Conservation (phyloP, 2,888 invertebrate genomes). For the Ophraella communa region DNA sequence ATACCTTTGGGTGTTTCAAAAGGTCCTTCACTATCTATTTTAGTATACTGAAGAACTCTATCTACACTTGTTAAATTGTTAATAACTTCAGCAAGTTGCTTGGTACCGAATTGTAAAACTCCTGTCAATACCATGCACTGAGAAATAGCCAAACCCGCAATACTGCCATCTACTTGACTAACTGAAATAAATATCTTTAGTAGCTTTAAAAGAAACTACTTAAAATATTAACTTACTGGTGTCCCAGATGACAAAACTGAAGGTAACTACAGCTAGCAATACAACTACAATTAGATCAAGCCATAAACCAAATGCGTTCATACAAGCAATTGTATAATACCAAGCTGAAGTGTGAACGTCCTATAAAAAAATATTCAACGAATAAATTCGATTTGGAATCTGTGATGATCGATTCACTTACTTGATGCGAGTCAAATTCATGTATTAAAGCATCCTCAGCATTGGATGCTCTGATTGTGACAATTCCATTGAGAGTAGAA, state of each 20-base stretch:
- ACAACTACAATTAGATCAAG: slow-evolving; percentile 67
- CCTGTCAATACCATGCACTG: slow-evolving; percentile 57
- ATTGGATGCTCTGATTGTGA: slow-evolving; percentile 43
- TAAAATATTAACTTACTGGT: slow-evolving; percentile 42
- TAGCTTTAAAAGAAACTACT: background rate
- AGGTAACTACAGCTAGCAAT: slow-evolving; percentile 67
- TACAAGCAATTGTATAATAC: slow-evolving; percentile 66
- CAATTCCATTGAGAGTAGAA: slow-evolving; percentile 41
- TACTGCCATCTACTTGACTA: slow-evolving; percentile 43
- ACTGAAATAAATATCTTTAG: slow-evolving; percentile 7
- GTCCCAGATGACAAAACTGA: slow-evolving; percentile 63
- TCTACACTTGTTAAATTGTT: slow-evolving; percentile 83
- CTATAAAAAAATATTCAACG: no score
- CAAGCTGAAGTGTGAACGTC: slow-evolving; percentile 69
- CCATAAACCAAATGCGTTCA: slow-evolving; percentile 71
- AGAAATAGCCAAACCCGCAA: slow-evolving; percentile 49
- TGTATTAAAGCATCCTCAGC: slow-evolving; percentile 38
- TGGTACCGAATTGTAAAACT: slow-evolving; percentile 81
- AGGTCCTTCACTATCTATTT: slow-evolving; percentile 73
- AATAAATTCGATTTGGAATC: no score
- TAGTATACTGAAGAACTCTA: slow-evolving; percentile 74
- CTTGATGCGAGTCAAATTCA: slow-evolving; percentile 46
- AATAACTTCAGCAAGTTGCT: slow-evolving; percentile 78
- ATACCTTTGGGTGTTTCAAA: slow-evolving; percentile 62
- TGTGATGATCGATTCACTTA: slow-evolving; percentile 13